Evolutionary conservation across 1,140 invertebrate genomes (phyloP), one percentile per base, ranked within the genome.

Genomic region (Bombus ignitus): DNA sequence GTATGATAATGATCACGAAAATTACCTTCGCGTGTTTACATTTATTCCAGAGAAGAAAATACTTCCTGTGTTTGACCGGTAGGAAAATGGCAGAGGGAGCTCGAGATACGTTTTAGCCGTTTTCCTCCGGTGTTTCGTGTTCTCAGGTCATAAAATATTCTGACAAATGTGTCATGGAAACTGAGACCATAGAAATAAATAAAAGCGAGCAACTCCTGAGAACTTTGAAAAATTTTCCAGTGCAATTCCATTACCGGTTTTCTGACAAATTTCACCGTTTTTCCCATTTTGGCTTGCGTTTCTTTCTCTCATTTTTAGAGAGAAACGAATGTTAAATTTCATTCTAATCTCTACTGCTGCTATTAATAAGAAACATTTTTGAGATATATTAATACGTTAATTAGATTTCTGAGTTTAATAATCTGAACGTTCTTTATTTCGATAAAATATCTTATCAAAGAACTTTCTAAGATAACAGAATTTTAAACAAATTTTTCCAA

Each of bases 11-110:
- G 35, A 22, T 10, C 35, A 57, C 66, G 32, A 70, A 86, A 66
- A 87, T 75, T 79, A 73, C 39, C 44, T 28, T 87, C 59, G 78
- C 71, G 42, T 53, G 53, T 88, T 81, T 71, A 42, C n/a, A 47
- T 76, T 35, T 78, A 75, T 32, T 18, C 57, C 12, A 25, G 53
- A 62, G 39, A 74, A 39, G 53, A 72, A 44, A 72, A 37, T 57
- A 28, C 53, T 81, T 81, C 79, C 79, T 81, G 68, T 28, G 47
- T 22, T 9, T 13, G 78, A 4, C 6, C 25, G 68, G 28, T 9
- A 66, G 44, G 8, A 25, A 47, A 37, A 13, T 35, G 28, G 42
- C 22, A 47, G 35, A 81, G 9, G n/a, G 68, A 59, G 68, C 39
- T 72, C 18, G 32, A 59, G 71, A 72, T 37, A 57, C 15, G 28